A percentile compares a stretch with the other conserved stretches of the same genome.
Conservation (phyloP, 92 coral and sea anemone species). For the Epizoanthus fatuus region DNA sequence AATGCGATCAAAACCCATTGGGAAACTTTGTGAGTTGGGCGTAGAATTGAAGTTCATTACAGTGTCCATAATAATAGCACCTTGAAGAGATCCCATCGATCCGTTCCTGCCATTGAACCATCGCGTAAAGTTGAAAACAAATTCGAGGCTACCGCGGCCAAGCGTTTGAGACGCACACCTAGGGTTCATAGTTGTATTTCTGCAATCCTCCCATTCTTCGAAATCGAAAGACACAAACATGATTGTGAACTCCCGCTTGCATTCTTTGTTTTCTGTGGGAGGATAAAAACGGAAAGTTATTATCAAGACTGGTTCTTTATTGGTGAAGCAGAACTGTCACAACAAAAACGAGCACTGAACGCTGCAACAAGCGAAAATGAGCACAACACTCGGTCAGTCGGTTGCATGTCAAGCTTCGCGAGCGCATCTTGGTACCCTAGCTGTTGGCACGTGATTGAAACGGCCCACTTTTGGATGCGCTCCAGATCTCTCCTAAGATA, state of each 20-base stretch:
- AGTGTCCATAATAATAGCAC: constrained; percentile 85
- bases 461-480: no score
- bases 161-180: constrained; percentile 45
- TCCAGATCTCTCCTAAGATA: no score
- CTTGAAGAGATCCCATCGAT: constrained; percentile 72
- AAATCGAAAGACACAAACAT: constrained; percentile 82
- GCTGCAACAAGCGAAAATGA: not conserved
- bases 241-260: constrained; percentile 69
- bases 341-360: no score
- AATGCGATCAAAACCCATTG: not conserved
- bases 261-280: constrained; percentile 25
- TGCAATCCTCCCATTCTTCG: constrained; percentile 76
- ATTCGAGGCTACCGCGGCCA: constrained; percentile 76
- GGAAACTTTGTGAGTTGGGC: constrained; percentile 70
- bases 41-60: constrained; percentile 75
- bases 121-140: constrained; percentile 74
- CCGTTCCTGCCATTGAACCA: constrained; percentile 48
- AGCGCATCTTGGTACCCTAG: no score
- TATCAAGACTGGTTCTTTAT: no score
- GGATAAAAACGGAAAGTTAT: not conserved
- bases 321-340: no score
- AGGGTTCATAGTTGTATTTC: not conserved
- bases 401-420: no score
- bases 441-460: no score
- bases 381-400: not conserved